Percentiles rank a stretch among this genome's conserved stretches.
These are phyloP conservation scores for Whitmania pigra DNA, from an alignment of 1,140 invertebrate genomes.

Conservation along the genomic window DNA sequence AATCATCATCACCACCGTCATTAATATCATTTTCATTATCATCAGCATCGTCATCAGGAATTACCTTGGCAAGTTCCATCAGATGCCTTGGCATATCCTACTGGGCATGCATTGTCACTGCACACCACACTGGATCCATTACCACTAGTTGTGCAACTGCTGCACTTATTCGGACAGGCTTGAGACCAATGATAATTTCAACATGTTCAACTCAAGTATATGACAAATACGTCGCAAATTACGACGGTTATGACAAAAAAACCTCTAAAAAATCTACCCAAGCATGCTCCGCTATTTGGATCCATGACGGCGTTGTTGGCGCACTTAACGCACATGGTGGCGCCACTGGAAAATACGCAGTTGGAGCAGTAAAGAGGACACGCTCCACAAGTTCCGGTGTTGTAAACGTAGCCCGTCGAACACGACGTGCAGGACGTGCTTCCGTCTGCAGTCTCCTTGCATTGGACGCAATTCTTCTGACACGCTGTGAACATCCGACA, in stretches of 20 bases:
- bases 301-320: not conserved
- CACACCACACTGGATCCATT: not conserved
- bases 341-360: not conserved
- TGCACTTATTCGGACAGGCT: not conserved
- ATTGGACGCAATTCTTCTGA: not conserved
- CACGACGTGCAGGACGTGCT: not conserved
- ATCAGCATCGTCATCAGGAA: too few species aligned
- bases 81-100: not conserved
- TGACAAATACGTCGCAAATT: too few species aligned
- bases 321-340: not conserved
- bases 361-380: not conserved
- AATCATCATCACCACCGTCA: not conserved
- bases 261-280: not conserved
- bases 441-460: not conserved
- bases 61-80: constrained; percentile 11
- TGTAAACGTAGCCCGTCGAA: not conserved
- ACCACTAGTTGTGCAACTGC: not conserved
- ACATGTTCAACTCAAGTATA: too few species aligned
- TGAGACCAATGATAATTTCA: not conserved
- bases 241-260: not conserved
- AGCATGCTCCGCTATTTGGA: not conserved
- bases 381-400: constrained; percentile 5
- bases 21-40: too few species aligned
- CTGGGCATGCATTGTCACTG: not conserved
- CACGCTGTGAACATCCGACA: not conserved